Base-by-base conservation (phyloP, 2,113 vertebrate species). In the Piprites chloris region DNA sequence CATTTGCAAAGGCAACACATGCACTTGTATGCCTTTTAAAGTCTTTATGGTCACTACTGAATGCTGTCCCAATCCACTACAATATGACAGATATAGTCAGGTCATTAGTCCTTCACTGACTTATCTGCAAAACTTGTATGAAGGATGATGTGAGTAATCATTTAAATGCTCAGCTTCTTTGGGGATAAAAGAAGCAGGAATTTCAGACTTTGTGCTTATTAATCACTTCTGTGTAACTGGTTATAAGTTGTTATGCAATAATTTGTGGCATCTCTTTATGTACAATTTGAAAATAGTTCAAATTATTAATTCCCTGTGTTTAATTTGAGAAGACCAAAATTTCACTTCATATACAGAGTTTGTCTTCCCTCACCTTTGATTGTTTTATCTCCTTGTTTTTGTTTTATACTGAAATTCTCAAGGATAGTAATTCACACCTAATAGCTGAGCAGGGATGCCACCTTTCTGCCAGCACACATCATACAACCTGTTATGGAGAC, bases 401-500 rank as follows among this genome's bases (percentile, higher is more conserved):
- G 39, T 83, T 81, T 82, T 63, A 42, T 16, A 59, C 72, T 75
- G 47, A 71, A 75, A 65, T 55, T 85, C 42, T 55, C 47, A 71
- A 46, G 58, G 32, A 56, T 26, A 8, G 39, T 59, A 41, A 81
- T 91, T 81, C 18, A 49, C 68, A 8, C 61, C 87, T 81, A 92
- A 92, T 9, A 69, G 74, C 66, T 93, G 80, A 72, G 66, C 86
- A 92, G 67, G 32, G 52, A 84, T 93, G 94, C 92, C 90, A 95
- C 46, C 95, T 95, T 87, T 92, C 92, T 97, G 85, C 39, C 83
- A 95, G 59, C 27, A 39, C 5, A 1, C 52, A 79, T 66, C 90
- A 90, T 19, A 11, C 10, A 94, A 77, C n/a, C 55, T 77, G 49
- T 8, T 69, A 46, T 0, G 7, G 39, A 74, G 33, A 62, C 7